Evolutionary conservation across 2,113 vertebrate species (phyloP).

Genomic region (Zosterops borbonicus): DNA sequence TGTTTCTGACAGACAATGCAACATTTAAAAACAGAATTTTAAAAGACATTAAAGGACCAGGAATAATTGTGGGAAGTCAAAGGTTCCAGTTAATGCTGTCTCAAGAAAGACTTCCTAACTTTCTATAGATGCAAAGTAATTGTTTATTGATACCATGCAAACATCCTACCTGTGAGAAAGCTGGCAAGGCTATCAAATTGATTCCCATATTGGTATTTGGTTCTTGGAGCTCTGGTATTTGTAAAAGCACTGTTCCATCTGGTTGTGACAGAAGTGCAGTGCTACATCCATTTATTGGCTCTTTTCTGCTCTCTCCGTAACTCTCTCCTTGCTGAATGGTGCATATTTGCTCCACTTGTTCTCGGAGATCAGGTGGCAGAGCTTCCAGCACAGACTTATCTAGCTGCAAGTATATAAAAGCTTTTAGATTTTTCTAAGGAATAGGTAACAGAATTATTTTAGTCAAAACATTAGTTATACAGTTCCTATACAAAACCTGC

Average conservation of each 20-base stretch:
- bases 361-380: slow-evolving; percentile 87
- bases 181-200: slow-evolving; percentile 88
- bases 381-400: slow-evolving; percentile 92
- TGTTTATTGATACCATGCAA: neutral
- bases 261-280: slow-evolving; percentile 67
- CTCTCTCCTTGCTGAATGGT: slow-evolving; percentile 71
- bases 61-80: neutral
- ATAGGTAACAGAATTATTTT: neutral
- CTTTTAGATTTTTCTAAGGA: neutral
- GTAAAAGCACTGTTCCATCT: slow-evolving; percentile 82
- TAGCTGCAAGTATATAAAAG: slow-evolving; percentile 72
- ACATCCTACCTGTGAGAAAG: slow-evolving; percentile 88
- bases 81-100: neutral
- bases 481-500: fast-evolving
- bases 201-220: slow-evolving; percentile 77
- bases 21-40: neutral
- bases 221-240: slow-evolving; percentile 87
- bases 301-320: slow-evolving; percentile 50
- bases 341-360: slow-evolving; percentile 87
- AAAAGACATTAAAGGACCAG: neutral
- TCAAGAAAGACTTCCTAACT: neutral
- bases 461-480: neutral
- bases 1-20: neutral
- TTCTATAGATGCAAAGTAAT: neutral
- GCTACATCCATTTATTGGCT: slow-evolving; percentile 68